Evolutionary conservation across 2,797 vertebrate genomes (phyloP), one percentile per base, ranked within the genome.

Genomic region (Hafferia zeledoni): DNA sequence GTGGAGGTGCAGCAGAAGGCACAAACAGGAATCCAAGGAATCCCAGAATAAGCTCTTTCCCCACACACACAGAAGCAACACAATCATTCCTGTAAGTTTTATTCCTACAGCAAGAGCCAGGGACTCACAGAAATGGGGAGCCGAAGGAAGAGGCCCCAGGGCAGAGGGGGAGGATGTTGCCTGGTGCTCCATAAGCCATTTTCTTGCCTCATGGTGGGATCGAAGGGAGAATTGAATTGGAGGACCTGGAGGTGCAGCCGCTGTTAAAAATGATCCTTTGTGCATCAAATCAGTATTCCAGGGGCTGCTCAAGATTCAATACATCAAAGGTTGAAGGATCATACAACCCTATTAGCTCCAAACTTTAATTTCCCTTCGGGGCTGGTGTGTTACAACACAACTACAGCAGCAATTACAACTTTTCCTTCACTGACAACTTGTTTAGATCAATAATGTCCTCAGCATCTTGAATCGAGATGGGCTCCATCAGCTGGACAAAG

Each of bases 351-450:
- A 98, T 98, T 98, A 98, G 96, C 98, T 95, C 89, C 97, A 97
- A 97, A 98, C 95, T 97, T 98, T 98, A 98, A 98, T 98, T 98
- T 98, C 97, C 98, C 98, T 98, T 97, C 96, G 96, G 97, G 97
- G 96, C 96, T 97, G 96, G 79, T 94, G 83, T 96, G 97, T 97
- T 98, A 98, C 97, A 98, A 97, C 96, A 96, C 97, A 98, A 97
- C 96, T 97, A 97, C 98, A 97, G 95, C 94, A 95, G 96, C 97
- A 97, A 98, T 98, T 98, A 98, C 97, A 98, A 98, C 97, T 97
- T 97, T 96, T 97, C 96, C 96, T 97, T 95, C 87, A 70, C 97
- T 94, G 97, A 98, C 97, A 97, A 96, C 96, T 97, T 89, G 96
- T 96, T 97, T 96, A 95, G 97, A 98, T 98, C 97, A 97, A 98